A percentile compares a stretch with the other conserved stretches of the same genome.
phyloP scores from a whole-genome alignment of 2,113 vertebrate genomes.

The Motacilla alba region DNA sequence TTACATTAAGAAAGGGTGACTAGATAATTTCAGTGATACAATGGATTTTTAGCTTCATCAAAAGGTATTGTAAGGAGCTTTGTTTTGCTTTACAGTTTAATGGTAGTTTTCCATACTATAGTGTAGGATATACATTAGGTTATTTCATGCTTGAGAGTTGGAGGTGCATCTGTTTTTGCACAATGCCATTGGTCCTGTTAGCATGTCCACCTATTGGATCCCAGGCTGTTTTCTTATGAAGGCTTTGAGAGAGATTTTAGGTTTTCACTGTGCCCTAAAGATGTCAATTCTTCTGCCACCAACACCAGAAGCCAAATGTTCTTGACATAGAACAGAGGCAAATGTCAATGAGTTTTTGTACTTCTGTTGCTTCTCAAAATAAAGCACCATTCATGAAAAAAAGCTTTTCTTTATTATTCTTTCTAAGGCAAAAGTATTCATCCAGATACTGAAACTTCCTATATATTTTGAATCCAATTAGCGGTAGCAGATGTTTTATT shows the following conservation, averaged over 20 bases:
- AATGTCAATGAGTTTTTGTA: neutral
- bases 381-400: neutral
- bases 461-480: neutral
- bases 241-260: neutral
- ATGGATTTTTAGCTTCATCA: neutral
- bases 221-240: neutral
- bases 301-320: neutral
- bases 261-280: neutral
- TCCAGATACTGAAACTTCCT: neutral
- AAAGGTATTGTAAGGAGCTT: neutral
- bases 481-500: neutral
- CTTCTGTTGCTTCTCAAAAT: neutral
- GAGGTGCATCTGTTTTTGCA: neutral
- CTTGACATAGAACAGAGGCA: accelerated
- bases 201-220: neutral
- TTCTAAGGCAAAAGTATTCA: neutral
- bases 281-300: neutral
- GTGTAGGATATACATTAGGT: neutral
- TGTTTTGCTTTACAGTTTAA: neutral
- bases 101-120: neutral
- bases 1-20: neutral
- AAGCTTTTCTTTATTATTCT: neutral
- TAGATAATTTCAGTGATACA: neutral
- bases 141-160: neutral
- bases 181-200: neutral